Conservation (phyloP, 2,113 vertebrate genomes). For the Seriola dumerili region DNA sequence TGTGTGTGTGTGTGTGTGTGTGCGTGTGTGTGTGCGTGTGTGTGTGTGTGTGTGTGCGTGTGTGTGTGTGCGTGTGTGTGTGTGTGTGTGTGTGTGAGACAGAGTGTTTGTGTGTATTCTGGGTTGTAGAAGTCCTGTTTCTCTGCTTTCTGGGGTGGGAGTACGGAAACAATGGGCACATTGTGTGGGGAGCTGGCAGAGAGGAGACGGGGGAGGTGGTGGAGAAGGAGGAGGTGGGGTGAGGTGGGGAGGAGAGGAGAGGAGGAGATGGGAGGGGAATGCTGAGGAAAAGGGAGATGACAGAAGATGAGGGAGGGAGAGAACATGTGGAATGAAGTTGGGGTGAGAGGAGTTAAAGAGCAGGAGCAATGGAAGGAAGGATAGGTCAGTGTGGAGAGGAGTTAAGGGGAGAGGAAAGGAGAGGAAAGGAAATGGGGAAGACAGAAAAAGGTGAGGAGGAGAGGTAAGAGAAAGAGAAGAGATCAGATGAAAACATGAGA, state of each 20-base stretch:
- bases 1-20: slow-evolving; percentile 34
- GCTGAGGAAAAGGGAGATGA: slow-evolving; percentile 38
- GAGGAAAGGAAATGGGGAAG: neutral
- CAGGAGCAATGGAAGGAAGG: neutral
- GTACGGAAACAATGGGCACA: slow-evolving; percentile 75
- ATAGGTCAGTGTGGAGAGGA: neutral
- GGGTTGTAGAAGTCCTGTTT: slow-evolving; percentile 60
- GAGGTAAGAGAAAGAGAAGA: neutral
- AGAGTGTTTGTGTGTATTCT: slow-evolving; percentile 48
- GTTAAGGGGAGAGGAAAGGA: neutral
- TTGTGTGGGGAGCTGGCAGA: slow-evolving; percentile 73
- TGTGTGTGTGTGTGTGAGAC: neutral
- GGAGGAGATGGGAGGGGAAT: slow-evolving; percentile 33
- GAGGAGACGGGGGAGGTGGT: slow-evolving; percentile 14
- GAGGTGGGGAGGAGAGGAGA: slow-evolving; percentile 6
- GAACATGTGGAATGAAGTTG: neutral
- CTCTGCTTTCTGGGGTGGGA: slow-evolving; percentile 65
- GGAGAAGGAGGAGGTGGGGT: slow-evolving; percentile 21
- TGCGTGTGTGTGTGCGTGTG: slow-evolving; percentile 28
- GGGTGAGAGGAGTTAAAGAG: neutral
- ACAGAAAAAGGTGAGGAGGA: neutral
- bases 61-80: slow-evolving; percentile 35
- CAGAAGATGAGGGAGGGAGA: slow-evolving; percentile 35
- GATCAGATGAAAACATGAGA: neutral
- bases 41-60: slow-evolving; percentile 36